Conservation (phyloP, 2,113 vertebrate species). For the Corydoras sp. region DNA sequence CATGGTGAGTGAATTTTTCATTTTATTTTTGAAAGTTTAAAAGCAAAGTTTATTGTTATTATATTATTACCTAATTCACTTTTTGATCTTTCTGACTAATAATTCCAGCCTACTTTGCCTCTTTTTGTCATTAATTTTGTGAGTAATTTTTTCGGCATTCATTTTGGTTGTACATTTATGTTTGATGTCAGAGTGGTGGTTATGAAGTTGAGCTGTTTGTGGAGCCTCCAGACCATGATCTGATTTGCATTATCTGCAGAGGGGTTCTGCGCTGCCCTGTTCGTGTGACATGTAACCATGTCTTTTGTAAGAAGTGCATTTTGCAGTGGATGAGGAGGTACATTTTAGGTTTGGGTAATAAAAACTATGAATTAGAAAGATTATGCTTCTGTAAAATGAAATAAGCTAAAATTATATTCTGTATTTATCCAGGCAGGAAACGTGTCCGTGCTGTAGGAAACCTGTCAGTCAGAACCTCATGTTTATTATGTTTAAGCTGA, state of each 20-base stretch:
- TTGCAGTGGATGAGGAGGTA: slow-evolving; percentile 80
- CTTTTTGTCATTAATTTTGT: too few relatives aligned
- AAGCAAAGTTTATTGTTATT: background rate
- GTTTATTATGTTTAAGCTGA: slow-evolving; percentile 58
- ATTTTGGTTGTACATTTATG: slow-evolving; percentile 6
- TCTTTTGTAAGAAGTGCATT: slow-evolving; percentile 85
- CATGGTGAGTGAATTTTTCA: slow-evolving; percentile 40
- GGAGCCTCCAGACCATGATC: slow-evolving; percentile 70
- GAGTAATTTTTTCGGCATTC: too few relatives aligned
- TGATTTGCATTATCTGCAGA: slow-evolving; percentile 80
- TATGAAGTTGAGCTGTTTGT: slow-evolving; percentile 79
- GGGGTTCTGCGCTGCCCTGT: slow-evolving; percentile 76
- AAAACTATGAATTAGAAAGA: background rate
- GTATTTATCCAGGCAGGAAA: slow-evolving; percentile 56
- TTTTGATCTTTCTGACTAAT: too few relatives aligned
- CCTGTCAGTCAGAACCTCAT: slow-evolving; percentile 54
- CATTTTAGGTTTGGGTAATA: too few relatives aligned
- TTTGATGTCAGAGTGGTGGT: slow-evolving; percentile 68
- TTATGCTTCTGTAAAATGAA: background rate
- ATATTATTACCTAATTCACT: too few relatives aligned
- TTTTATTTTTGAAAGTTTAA: background rate
- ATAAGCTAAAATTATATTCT: too few relatives aligned
- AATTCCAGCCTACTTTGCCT: too few relatives aligned
- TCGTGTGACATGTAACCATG: slow-evolving; percentile 74
- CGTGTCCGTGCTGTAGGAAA: slow-evolving; percentile 64